Conservation (phyloP, 2,113 vertebrate species). For the Pyxicephalus adspersus region DNA sequence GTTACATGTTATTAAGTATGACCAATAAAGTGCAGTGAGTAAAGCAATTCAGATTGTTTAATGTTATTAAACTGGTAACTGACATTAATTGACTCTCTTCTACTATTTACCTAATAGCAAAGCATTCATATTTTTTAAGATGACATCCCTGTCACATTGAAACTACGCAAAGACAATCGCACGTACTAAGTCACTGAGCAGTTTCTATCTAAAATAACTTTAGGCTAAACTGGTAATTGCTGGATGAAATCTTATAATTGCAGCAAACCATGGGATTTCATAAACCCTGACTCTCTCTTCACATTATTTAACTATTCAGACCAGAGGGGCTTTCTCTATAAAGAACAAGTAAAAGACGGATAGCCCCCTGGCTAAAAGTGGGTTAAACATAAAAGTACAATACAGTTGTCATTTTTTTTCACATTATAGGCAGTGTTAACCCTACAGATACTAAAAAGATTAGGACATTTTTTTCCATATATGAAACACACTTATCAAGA, state of each 20-base stretch:
- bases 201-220: slow-evolving; percentile 45
- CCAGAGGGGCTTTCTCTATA: slow-evolving; percentile 12
- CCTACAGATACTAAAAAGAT: not conserved
- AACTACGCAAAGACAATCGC: slow-evolving; percentile 7
- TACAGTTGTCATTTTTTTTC: slow-evolving; percentile 3
- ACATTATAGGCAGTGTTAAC: not conserved
- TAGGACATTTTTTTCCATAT: not conserved
- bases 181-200: slow-evolving; percentile 25
- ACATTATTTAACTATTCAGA: slow-evolving; percentile 12
- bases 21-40: not conserved
- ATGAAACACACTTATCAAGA: slow-evolving; percentile 7
- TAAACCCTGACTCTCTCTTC: not conserved
- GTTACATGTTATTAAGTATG: too few relatives aligned
- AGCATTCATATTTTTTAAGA: not conserved
- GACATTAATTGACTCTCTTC: not conserved
- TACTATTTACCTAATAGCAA: not conserved
- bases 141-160: slow-evolving; percentile 31
- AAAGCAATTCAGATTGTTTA: not conserved
- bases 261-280: slow-evolving; percentile 15
- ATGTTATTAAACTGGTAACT: slow-evolving; percentile 5
- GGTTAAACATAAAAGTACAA: slow-evolving; percentile 35
- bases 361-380: slow-evolving; percentile 4
- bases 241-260: slow-evolving; percentile 43
- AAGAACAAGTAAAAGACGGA: not conserved
- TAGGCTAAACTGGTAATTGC: slow-evolving; percentile 48